Percentiles rank a stretch among this genome's conserved stretches.
These are phyloP conservation scores for Momotus momota DNA, from an alignment of 2,797 vertebrate species.

Conservation along the genomic window DNA sequence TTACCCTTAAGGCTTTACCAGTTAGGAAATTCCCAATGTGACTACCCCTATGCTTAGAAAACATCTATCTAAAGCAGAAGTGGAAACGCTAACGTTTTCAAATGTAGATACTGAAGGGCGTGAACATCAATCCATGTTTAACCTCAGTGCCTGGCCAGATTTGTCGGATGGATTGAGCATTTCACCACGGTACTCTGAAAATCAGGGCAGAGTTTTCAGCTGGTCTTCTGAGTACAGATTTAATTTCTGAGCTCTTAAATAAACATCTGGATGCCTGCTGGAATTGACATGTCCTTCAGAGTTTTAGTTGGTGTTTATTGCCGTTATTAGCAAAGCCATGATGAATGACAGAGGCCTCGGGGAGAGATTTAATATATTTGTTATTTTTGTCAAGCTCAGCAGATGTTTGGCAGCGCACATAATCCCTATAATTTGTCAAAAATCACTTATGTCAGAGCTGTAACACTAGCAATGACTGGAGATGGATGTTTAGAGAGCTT, in stretches of 20 bases:
- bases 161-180: neutral
- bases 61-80: neutral
- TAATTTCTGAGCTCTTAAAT: neutral
- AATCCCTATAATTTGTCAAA: neutral
- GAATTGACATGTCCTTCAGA: neutral
- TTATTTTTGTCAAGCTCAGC: neutral
- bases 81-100: neutral
- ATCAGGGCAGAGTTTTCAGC: neutral
- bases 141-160: neutral
- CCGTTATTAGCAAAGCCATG: neutral
- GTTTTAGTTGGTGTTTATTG: neutral
- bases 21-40: neutral
- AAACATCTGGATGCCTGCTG: neutral
- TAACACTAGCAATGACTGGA: neutral
- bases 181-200: neutral
- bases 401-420: neutral
- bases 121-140: neutral
- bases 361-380: neutral
- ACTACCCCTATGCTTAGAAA: neutral
- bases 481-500: neutral
- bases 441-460: neutral
- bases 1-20: conserved; percentile 8
- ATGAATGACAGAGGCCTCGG: neutral
- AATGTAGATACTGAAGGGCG: neutral
- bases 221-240: neutral